Conservation (phyloP, 2,888 invertebrate species). For the Drosophila ezoana region DNA sequence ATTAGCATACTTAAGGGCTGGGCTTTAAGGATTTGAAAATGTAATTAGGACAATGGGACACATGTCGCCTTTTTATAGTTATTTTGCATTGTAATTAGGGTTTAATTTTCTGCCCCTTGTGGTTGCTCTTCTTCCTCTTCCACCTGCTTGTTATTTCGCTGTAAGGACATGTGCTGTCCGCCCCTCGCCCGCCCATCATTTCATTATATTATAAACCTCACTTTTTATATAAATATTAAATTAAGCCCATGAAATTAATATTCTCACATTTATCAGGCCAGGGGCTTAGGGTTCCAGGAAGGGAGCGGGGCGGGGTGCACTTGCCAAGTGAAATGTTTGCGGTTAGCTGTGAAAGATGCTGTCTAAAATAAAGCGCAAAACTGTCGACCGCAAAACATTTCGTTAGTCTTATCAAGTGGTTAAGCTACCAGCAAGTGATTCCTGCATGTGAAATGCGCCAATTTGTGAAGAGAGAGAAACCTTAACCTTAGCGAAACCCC, state of each 20-base stretch:
- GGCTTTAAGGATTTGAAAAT: slow-evolving; percentile 54
- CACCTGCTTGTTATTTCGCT: slow-evolving; percentile 17
- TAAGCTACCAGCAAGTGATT: not conserved
- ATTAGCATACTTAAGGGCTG: slow-evolving; percentile 72
- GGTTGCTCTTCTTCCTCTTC: slow-evolving; percentile 1
- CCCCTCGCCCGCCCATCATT: slow-evolving; percentile 7
- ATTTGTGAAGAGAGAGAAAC: not conserved
- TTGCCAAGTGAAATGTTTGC: slow-evolving; percentile 55
- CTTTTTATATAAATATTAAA: slow-evolving; percentile 69
- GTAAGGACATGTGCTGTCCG: slow-evolving; percentile 57
- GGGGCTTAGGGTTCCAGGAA: slow-evolving; percentile 4
- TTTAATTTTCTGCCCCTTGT: slow-evolving; percentile 18
- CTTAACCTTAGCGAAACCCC: not conserved
- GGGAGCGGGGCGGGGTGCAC: not conserved
- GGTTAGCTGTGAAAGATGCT: slow-evolving; percentile 42
- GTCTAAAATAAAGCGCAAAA: slow-evolving; percentile 22
- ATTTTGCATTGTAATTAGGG: slow-evolving; percentile 47
- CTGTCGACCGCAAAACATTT: slow-evolving; percentile 55
- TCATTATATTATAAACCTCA: slow-evolving; percentile 12
- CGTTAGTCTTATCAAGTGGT: slow-evolving; percentile 42
- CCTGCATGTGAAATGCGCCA: not conserved
- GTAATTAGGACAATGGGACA: slow-evolving; percentile 50
- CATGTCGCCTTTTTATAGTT: slow-evolving; percentile 51
- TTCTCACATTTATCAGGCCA: slow-evolving; percentile 29
- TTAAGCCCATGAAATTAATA: slow-evolving; percentile 48